Evolutionary conservation across 2,113 vertebrate species (phyloP), one percentile per base, ranked within the genome.

Genomic region (Oxygymnocypris stewartii): DNA sequence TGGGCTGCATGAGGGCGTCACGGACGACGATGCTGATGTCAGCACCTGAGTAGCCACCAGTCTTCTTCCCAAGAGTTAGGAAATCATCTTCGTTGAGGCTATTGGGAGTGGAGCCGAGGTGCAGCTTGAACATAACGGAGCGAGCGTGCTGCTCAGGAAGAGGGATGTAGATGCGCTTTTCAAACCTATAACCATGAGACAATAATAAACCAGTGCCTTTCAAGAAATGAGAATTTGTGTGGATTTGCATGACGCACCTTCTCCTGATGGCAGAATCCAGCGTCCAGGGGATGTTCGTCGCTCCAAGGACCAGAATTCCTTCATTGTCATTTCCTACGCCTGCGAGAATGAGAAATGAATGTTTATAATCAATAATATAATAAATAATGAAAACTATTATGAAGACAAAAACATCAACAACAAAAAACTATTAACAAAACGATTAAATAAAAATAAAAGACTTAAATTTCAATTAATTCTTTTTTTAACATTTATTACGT

Each of bases 281-380:
- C 82, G 96, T 96, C 97, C 97, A 98, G 0, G 97, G 97, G 88
- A 97, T 98, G 90, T 99, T 99, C 90, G 97, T 99, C 7, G 97
- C 97, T 93, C 97, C 97, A 67, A 98, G 95, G 77, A 98, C 97
- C 91, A 99, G 94, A 92, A 98, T 95, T 76, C 97, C 97, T 2
- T 99, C 96, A 80, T 98, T 98, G 90, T 98, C 93, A 77, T 94
- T 94, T 89, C 97, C 97, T 92, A 98, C 97, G 16, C 97, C 97
- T 98, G 57, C 3, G 42, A 51, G 31, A 77, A 73, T 42, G 10
- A 23, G 20, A 42, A 12, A 23, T 11, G 11, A 5, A 40, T 1
- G 37, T 11, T 74, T n/a, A 74, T 23, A n/a, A 71, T 40, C 67
- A 71, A 69, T 69, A 4, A 35, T 16, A 2, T 31, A 16, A 67